phyloP scores from a whole-genome alignment of 2,888 invertebrate species.

The Brassicogethes aeneus region DNA sequence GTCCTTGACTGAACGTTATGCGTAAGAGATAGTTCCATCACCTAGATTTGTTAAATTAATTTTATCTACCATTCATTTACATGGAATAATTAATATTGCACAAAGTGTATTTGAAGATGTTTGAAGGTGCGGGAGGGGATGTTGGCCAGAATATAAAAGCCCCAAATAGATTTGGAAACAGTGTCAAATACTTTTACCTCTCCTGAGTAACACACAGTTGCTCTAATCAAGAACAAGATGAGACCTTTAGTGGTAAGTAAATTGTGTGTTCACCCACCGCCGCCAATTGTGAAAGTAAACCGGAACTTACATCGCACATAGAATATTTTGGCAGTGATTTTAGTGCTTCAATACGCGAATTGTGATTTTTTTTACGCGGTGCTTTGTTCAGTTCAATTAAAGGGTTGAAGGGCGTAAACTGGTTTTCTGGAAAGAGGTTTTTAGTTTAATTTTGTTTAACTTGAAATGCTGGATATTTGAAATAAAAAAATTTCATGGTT shows the following conservation, averaged over 20 bases:
- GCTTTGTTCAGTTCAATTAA: no score
- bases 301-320: background rate
- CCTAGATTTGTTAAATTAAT: no score
- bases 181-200: constrained; percentile 56
- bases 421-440: no score
- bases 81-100: background rate
- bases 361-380: no score
- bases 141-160: background rate
- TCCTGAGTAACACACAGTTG: constrained; percentile 34
- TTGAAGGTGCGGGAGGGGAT: background rate
- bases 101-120: no score
- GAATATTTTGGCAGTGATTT: background rate
- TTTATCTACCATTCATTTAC: background rate
- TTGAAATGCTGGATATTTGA: no score
- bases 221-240: constrained; percentile 24
- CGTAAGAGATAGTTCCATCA: no score
- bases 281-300: constrained; percentile 1
- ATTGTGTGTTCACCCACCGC: constrained; percentile 5
- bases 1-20: no score
- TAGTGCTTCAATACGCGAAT: background rate
- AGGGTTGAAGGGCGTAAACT: no score
- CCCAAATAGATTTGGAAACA: constrained; percentile 10
- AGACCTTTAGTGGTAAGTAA: constrained; percentile 34
- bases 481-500: no score
- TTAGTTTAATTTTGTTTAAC: no score